Base-by-base conservation (phyloP, 1,140 invertebrate species). In the Hetaerina americana region DNA sequence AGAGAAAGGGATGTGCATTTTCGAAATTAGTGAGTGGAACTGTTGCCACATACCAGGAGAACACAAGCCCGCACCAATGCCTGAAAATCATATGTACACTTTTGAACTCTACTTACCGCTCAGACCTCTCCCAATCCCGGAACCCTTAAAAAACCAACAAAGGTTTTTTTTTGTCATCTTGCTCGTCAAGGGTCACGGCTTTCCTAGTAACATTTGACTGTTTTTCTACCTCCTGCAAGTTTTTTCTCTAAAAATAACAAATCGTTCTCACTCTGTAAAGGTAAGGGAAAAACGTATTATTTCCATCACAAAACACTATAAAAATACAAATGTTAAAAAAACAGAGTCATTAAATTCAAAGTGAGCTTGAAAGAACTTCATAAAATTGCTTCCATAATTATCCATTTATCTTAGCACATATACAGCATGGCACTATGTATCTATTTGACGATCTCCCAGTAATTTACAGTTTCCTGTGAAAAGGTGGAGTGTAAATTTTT, bases 211-310 rank as follows among this genome's bases (percentile, higher is more conserved):
- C 26, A 27, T 28, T 27, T 69, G 26, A 26, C 68, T 27, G 26
- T 69, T 69, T 69, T 69, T 69, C 68, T 69, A 69, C 68, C 28
- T 69, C 68, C 68, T 69, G 68, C 68, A 69, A 69, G 68, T 69
- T 27, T 69, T 68, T 69, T 69, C 28, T 69, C 68, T 69, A 69
- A 27, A 69, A 69, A 69, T 69, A 27, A 69, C 28, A 69, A 69
- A 69, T 69, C 28, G 68, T 26, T 69, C 28, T 26, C 68, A 69
- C 68, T 69, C 68, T 69, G 68, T n/a, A 69, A 69, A 69, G 68
- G 68, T 28, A 69, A 69, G 68, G 68, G 68, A 69, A 69, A 57
- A 69, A 69, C 28, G 22, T 28, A 69, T 69, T 69, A 69, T 69
- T 69, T 69, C 68, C 68, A 27, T 69, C 22, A 69, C 68, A 69